Conservation (phyloP, 2,797 vertebrate genomes). For the Mycteria americana region DNA sequence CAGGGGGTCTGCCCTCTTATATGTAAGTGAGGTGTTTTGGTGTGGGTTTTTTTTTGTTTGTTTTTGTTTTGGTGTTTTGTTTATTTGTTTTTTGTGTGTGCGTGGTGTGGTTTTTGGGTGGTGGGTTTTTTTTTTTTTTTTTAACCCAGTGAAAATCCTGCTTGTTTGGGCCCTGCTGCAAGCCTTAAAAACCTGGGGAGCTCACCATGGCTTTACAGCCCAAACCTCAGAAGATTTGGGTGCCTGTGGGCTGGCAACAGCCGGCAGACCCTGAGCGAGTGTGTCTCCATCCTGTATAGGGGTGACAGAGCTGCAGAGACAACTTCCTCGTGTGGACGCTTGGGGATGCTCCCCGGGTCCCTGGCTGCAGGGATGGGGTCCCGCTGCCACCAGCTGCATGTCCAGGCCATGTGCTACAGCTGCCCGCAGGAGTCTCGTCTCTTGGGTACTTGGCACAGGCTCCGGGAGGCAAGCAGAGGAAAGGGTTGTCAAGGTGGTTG, state of each 20-base stretch:
- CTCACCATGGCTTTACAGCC: background rate
- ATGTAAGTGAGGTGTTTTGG: background rate
- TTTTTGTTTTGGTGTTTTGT: too few relatives aligned
- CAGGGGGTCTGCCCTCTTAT: background rate
- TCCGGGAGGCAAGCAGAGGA: rapidly evolving
- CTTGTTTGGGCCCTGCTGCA: background rate
- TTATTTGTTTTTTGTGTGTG: background rate
- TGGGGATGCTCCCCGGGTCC: background rate
- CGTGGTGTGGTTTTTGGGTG: background rate
- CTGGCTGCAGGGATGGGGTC: background rate
- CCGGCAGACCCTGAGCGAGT: rapidly evolving
- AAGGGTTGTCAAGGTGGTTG: background rate
- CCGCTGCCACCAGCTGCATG: rapidly evolving
- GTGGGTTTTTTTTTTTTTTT: too few relatives aligned
- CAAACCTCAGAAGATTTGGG: background rate
- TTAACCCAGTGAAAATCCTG: background rate
- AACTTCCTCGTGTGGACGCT: rapidly evolving
- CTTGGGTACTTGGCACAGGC: background rate
- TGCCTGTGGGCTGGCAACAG: background rate
- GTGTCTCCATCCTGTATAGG: rapidly evolving
- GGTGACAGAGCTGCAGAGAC: background rate
- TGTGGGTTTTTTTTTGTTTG: background rate
- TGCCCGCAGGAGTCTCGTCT: background rate
- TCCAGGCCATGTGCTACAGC: background rate
- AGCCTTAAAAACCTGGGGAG: background rate